Evolutionary conservation across 92 coral and sea anemone genomes (phyloP).

Genomic region (Muricea muricata): DNA sequence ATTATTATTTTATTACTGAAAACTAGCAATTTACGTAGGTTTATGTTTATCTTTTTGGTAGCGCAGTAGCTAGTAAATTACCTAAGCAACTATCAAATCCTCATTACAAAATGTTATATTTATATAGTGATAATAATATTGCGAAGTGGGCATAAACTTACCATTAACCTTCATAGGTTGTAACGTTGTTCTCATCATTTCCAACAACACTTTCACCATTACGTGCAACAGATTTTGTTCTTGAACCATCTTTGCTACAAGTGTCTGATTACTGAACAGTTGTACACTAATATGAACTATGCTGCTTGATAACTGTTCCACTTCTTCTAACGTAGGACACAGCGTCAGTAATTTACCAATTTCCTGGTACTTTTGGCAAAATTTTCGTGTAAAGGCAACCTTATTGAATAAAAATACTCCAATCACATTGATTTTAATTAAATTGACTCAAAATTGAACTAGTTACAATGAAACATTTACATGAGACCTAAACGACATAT

Average conservation of each 20-base stretch:
- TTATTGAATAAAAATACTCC: not conserved
- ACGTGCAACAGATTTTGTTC: conserved; percentile 94
- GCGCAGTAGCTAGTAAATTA: too few relatives aligned
- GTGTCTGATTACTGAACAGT: conserved; percentile 87
- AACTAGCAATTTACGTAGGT: too few relatives aligned
- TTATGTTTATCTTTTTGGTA: too few relatives aligned
- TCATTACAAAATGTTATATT: too few relatives aligned
- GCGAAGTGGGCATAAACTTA: not conserved
- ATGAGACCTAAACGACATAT: too few relatives aligned
- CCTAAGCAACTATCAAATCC: too few relatives aligned
- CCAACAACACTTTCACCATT: conserved; percentile 95
- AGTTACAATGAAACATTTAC: too few relatives aligned
- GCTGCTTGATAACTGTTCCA: conserved; percentile 93
- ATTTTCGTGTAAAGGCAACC: conserved; percentile 90
- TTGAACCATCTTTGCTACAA: conserved; percentile 88
- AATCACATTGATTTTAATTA: too few relatives aligned
- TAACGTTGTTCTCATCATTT: conserved; percentile 89
- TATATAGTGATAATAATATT: too few relatives aligned
- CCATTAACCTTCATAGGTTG: conserved; percentile 83
- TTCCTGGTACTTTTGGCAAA: conserved; percentile 95
- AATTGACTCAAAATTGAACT: too few relatives aligned
- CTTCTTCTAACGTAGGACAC: conserved; percentile 66
- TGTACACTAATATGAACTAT: conserved; percentile 98
- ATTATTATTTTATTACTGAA: too few relatives aligned
- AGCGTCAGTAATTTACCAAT: conserved; percentile 86